Evolutionary conservation across 64 coral and sea anemone genomes (phyloP).

Genomic region (Astreopora myriophthalma): DNA sequence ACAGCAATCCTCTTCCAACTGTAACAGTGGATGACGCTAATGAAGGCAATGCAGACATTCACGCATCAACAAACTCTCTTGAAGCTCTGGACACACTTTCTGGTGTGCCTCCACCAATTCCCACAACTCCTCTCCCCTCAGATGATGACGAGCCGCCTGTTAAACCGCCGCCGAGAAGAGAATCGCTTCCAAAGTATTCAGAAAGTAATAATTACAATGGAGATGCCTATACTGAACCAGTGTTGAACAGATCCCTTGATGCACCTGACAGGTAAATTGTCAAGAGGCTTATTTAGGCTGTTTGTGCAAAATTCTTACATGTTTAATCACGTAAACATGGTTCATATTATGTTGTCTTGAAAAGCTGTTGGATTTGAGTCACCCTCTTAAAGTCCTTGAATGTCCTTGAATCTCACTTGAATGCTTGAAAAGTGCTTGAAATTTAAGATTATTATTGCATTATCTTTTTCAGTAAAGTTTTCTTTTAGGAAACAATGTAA

Average conservation of each 20-base stretch:
- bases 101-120: slow-evolving; percentile 75
- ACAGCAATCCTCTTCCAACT: neutral
- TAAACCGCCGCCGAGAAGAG: slow-evolving; percentile 45
- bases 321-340: too few species aligned
- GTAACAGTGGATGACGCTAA: neutral
- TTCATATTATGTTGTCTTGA: too few species aligned
- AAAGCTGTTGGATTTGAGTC: too few species aligned
- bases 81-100: neutral
- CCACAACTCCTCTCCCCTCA: slow-evolving; percentile 85
- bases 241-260: slow-evolving; percentile 9
- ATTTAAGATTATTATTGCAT: too few species aligned
- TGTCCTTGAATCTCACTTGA: too few species aligned
- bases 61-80: neutral
- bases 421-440: too few species aligned
- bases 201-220: neutral
- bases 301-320: too few species aligned
- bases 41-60: neutral
- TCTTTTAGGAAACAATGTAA: too few species aligned
- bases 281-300: neutral
- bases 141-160: slow-evolving; percentile 65
- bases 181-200: slow-evolving; percentile 45
- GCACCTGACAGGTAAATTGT: slow-evolving; percentile 42
- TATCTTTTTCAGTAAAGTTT: too few species aligned
- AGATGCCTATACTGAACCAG: neutral
- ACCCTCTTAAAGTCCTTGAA: too few species aligned